A percentile compares a stretch with the other conserved stretches of the same genome.
Conservation (phyloP, 37 sponge, comb jelly and placozoan species). For the Lycopodina hypogea region DNA sequence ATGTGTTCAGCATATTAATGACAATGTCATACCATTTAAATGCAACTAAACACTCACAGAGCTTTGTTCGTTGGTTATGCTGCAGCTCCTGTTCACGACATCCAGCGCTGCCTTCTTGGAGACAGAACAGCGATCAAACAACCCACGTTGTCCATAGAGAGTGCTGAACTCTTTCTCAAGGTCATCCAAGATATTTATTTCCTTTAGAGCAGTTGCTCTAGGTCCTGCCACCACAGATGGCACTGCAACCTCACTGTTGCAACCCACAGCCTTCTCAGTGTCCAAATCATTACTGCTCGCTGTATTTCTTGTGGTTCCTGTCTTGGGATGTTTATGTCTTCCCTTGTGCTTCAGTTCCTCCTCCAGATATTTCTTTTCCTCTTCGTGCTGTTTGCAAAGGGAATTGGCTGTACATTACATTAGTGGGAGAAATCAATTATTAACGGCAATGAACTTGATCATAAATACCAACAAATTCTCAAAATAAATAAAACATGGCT, state of each 20-base stretch:
- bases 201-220: background rate
- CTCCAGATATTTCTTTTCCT: slow-evolving; percentile 17
- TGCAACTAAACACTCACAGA: too few species aligned
- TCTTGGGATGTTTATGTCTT: background rate
- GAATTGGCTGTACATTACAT: slow-evolving; percentile 2
- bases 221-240: background rate
- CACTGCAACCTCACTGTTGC: background rate
- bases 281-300: background rate
- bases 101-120: too few species aligned
- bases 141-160: background rate
- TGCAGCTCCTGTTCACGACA: too few species aligned
- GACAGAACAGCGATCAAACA: too few species aligned
- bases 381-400: slow-evolving; percentile 8
- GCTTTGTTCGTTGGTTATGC: too few species aligned
- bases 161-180: slow-evolving; percentile 39
- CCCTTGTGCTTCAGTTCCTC: slow-evolving; percentile 8
- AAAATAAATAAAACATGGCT: too few species aligned
- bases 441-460: too few species aligned
- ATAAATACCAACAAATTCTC: too few species aligned
- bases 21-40: too few species aligned
- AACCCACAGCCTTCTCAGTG: background rate
- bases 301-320: too few species aligned
- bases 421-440: too few species aligned
- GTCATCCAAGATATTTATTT: slow-evolving; percentile 35
- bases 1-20: too few species aligned